phyloP scores from a whole-genome alignment of 2,888 invertebrate species.

The Eremobia ochroleuca region DNA sequence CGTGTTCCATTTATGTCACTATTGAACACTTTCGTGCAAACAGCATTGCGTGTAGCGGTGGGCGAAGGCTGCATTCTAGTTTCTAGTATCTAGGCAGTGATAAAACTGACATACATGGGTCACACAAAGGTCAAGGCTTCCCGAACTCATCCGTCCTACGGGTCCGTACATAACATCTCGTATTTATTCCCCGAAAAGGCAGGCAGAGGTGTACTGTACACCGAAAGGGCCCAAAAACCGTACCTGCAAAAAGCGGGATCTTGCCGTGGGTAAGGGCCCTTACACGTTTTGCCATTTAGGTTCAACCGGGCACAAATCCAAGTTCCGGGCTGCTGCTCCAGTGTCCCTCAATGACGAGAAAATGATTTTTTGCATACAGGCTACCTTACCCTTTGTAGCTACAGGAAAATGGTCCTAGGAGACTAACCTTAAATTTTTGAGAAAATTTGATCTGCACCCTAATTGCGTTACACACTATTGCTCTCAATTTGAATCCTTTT shows the following conservation, averaged over 20 bases:
- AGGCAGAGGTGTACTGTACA: not conserved
- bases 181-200: not conserved
- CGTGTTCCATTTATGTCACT: constrained; percentile 22
- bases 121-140: constrained; percentile 16
- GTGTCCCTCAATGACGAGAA: not conserved
- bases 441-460: too few species aligned
- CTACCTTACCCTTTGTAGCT: too few species aligned
- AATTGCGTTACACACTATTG: too few species aligned
- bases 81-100: constrained; percentile 27
- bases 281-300: too few species aligned
- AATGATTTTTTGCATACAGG: not conserved
- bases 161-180: not conserved
- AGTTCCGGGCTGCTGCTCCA: not conserved
- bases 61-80: constrained; percentile 42
- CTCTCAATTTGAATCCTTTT: too few species aligned
- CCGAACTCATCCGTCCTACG: not conserved
- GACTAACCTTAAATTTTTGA: too few species aligned
- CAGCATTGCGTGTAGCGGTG: constrained; percentile 33
- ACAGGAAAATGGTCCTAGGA: too few species aligned
- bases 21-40: constrained; percentile 32
- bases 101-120: constrained; percentile 18
- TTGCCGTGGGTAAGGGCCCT: too few species aligned
- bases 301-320: not conserved
- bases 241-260: too few species aligned
- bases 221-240: too few species aligned